phyloP scores from a whole-genome alignment of 30 jellyfish, hydroid and myxozoan species.

The Morbakka virulenta region DNA sequence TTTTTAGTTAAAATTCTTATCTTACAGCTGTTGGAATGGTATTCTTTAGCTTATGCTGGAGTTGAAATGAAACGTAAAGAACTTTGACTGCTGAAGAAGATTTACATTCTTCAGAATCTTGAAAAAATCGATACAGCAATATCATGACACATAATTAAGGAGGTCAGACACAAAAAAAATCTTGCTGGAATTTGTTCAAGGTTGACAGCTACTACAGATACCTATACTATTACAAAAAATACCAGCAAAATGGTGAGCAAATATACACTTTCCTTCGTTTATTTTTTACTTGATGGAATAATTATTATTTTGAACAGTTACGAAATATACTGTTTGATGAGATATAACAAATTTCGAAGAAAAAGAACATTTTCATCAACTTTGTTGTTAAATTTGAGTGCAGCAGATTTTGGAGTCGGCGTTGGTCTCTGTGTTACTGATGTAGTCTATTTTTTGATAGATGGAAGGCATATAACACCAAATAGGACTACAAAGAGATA shows the following conservation, averaged over 20 bases:
- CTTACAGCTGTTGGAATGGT: too few species aligned
- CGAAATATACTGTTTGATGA: neutral
- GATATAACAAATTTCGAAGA: neutral
- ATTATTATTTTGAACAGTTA: neutral
- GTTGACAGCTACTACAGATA: too few species aligned
- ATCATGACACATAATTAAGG: too few species aligned
- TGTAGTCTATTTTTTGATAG: neutral
- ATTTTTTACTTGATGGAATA: neutral
- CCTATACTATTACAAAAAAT: too few species aligned
- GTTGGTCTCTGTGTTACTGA: neutral
- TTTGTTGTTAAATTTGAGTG: neutral
- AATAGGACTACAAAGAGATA: neutral
- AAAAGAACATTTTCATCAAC: neutral
- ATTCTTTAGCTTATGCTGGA: too few species aligned
- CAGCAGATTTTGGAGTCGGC: neutral
- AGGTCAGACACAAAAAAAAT: too few species aligned
- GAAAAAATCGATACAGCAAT: too few species aligned
- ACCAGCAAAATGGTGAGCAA: neutral
- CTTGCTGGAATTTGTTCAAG: too few species aligned
- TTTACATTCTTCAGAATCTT: too few species aligned
- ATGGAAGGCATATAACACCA: neutral
- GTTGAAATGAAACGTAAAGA: too few species aligned
- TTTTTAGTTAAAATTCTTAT: too few species aligned
- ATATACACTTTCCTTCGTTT: neutral
- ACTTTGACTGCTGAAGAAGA: too few species aligned